Percentiles rank a stretch among this genome's conserved stretches.
phyloP scores from a whole-genome alignment of 2,888 invertebrate genomes.

The Phaedon cochleariae region DNA sequence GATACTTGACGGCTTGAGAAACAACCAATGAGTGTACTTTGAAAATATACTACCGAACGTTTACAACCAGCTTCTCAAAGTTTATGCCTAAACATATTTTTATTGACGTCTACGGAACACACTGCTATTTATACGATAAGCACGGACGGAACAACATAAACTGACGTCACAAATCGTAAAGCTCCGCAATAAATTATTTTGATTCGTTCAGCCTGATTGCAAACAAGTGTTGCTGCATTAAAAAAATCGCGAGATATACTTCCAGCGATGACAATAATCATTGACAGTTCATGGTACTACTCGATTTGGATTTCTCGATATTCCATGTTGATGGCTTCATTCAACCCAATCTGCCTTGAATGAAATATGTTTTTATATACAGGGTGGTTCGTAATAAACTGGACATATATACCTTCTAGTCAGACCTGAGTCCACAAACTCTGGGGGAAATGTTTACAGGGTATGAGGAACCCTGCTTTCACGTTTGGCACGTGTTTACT shows the following conservation, averaged over 20 bases:
- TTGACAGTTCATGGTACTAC: conserved; percentile 2
- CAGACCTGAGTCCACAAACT: too few species aligned
- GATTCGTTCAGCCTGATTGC: conserved; percentile 58
- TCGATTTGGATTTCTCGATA: background rate
- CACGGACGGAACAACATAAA: conserved; percentile 55
- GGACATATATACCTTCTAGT: too few species aligned
- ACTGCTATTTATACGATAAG: conserved; percentile 53
- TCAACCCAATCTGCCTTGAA: background rate
- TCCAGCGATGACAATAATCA: conserved; percentile 27
- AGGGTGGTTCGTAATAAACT: too few species aligned
- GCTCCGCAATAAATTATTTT: conserved; percentile 57
- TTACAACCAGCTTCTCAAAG: conserved; percentile 39
- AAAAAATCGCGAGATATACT: conserved; percentile 35
- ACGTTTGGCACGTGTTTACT: too few species aligned
- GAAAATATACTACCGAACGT: conserved; percentile 38
- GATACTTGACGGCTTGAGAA: conserved; percentile 34
- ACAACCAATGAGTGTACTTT: conserved; percentile 41
- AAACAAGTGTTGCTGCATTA: conserved; percentile 47
- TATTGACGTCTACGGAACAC: conserved; percentile 48
- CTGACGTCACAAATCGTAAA: conserved; percentile 58
- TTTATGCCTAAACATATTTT: conserved; percentile 51
- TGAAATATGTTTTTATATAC: too few species aligned
- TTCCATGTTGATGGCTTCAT: background rate
- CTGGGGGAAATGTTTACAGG: too few species aligned
- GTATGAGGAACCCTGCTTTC: too few species aligned